These are phyloP conservation scores for Ophiodon elongatus DNA, from an alignment of 2,113 vertebrate genomes.

Conservation along the genomic window DNA sequence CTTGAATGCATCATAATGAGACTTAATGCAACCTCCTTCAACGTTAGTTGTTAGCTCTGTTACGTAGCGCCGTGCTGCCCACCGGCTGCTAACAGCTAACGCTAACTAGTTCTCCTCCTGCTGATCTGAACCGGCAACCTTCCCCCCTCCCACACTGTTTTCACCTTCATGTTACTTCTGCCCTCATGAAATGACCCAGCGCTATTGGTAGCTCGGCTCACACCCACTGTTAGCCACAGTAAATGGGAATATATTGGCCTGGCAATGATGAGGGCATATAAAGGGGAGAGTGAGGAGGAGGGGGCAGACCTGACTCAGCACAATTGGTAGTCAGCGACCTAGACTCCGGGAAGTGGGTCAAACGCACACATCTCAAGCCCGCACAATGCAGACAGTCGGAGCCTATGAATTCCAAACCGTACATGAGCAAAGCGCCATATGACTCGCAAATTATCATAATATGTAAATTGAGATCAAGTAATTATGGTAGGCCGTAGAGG, in stretches of 20 bases:
- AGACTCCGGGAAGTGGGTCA: slow-evolving; percentile 57
- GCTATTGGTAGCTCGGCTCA: slow-evolving; percentile 55
- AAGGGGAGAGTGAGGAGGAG: slow-evolving; percentile 28
- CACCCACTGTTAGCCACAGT: slow-evolving; percentile 46
- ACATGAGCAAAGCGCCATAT: slow-evolving; percentile 4
- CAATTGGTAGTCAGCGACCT: slow-evolving; percentile 32
- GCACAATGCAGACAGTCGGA: slow-evolving; percentile 20
- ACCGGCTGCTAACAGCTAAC: no score
- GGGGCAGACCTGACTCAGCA: slow-evolving; percentile 67
- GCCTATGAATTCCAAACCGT: slow-evolving; percentile 24
- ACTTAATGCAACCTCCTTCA: no score
- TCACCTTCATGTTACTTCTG: slow-evolving; percentile 35
- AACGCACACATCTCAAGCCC: slow-evolving; percentile 18
- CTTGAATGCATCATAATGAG: no score
- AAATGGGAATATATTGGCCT: slow-evolving; percentile 61
- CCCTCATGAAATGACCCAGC: slow-evolving; percentile 37
- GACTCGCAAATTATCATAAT: slow-evolving; percentile 49
- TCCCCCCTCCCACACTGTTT: background rate
- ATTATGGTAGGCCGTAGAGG: slow-evolving; percentile 37
- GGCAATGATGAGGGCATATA: slow-evolving; percentile 55
- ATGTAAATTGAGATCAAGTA: slow-evolving; percentile 53
- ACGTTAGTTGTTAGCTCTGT: no score
- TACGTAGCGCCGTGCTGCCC: no score
- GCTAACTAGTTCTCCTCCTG: no score
- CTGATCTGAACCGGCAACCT: slow-evolving; percentile 50